Percentiles rank a stretch among this genome's conserved stretches.
Conservation (phyloP, 2,888 invertebrate species). For the Sinhomidia bicolor region DNA sequence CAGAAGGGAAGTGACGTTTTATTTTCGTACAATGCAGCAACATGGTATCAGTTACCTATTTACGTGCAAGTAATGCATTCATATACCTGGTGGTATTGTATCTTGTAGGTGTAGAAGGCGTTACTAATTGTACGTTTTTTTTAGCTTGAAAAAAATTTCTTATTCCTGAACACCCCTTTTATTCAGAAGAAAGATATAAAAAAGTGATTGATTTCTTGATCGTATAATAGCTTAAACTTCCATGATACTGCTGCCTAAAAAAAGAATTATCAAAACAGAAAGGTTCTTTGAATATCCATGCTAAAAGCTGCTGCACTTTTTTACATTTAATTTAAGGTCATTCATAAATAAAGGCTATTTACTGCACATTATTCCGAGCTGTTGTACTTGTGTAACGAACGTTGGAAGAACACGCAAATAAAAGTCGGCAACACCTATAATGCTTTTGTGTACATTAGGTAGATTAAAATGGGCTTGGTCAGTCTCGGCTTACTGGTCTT, state of each 20-base stretch:
- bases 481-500: constrained; percentile 20
- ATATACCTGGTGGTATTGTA: not conserved
- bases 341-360: not conserved
- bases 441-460: not conserved
- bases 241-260: not conserved
- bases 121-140: constrained; percentile 58
- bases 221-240: not conserved
- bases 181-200: constrained; percentile 14
- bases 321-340: constrained; percentile 34
- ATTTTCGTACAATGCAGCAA: not conserved
- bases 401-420: not conserved
- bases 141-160: not conserved
- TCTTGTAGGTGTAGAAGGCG: constrained; percentile 44
- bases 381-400: not conserved
- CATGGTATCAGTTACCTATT: not conserved
- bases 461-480: constrained; percentile 46
- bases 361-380: not conserved
- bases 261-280: not conserved
- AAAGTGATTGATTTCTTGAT: constrained; percentile 17
- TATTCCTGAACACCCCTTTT: constrained; percentile 69
- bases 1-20: not conserved
- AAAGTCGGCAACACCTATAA: constrained; percentile 40
- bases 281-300: not conserved
- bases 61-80: no score
- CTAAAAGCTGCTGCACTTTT: no score